Conservation (phyloP, 2,113 vertebrate genomes). For the Seriola dumerili region DNA sequence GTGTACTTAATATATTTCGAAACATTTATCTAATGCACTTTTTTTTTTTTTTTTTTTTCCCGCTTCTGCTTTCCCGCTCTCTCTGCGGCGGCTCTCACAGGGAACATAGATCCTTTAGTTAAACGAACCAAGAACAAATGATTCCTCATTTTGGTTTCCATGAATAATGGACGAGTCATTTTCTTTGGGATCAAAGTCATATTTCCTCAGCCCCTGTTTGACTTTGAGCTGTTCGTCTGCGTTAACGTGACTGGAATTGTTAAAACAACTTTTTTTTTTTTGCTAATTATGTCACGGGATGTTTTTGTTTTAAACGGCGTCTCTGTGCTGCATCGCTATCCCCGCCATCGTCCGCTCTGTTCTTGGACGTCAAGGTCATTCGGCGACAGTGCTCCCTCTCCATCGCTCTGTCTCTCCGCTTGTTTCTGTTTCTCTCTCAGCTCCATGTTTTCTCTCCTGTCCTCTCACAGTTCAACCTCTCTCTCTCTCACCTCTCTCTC, state of each 20-base stretch:
- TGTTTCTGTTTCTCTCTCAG: constrained; percentile 46
- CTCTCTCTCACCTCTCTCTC: constrained; percentile 14
- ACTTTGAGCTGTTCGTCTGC: constrained; percentile 57
- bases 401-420: constrained; percentile 25
- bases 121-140: constrained; percentile 61
- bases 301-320: constrained; percentile 43
- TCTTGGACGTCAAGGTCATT: constrained; percentile 70
- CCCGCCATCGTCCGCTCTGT: constrained; percentile 30
- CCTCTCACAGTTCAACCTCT: constrained; percentile 20
- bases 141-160: constrained; percentile 60
- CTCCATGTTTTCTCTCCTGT: constrained; percentile 14
- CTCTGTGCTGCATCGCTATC: constrained; percentile 36
- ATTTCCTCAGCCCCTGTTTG: constrained; percentile 48
- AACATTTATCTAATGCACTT: constrained; percentile 23
- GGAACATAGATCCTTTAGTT: constrained; percentile 30
- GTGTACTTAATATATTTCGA: neutral
- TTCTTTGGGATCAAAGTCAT: constrained; percentile 60
- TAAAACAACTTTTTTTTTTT: neutral
- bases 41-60: neutral
- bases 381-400: constrained; percentile 40
- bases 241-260: constrained; percentile 49
- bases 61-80: constrained; percentile 19
- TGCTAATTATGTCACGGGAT: constrained; percentile 45
- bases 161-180: constrained; percentile 70
- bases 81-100: constrained; percentile 9